Evolutionary conservation across 2,888 invertebrate species (phyloP), one percentile per base, ranked within the genome.

Genomic region (Cheilosia grossa): DNA sequence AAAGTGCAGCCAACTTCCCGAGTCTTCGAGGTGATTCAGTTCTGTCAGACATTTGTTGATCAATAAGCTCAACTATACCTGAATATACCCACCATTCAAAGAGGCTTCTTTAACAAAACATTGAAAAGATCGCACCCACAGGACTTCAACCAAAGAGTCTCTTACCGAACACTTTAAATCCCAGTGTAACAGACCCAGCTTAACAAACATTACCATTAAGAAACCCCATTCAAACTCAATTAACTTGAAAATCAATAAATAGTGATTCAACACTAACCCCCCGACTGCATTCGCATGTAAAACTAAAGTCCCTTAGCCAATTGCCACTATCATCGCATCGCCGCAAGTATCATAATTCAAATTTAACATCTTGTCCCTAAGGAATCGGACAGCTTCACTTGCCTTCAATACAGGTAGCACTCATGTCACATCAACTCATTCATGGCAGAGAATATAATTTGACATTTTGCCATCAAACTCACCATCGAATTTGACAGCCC

Each of bases 401-500:
- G 56, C 56, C 44, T 70, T 70, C 5, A 64, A 81, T 51, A 69
- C 69, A n/a, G 27, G 75, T 69, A 70, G 75, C 74, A 58, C 40
- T 70, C 49, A 33, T 42, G 30, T 33, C 56, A 42, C 15, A 72
- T 80, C 70, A 73, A 61, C 44, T 49, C 74, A 74, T 47, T 53
- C 27, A 10, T 59, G 10, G 21, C 13, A 15, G 27, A 67, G 10
- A 59, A 4, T 54, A 24, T 70, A 69, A 75, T 59, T 77, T 77
- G 77, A 70, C 81, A 75, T n/a, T 40, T 69, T 10, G 49, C 58
- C 77, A 70, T 82, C 77, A 77, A 66, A 19, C 63, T 64, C 37
- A 58, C 58, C 54, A 69, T 81, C 47, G 69, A 51, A 44, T 63
- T 58, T 67, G 63, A 75, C 69, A 70, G 37, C 1, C 15, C 1